Evolutionary conservation across 2,888 invertebrate species (phyloP).

Genomic region (Acleris holmiana): DNA sequence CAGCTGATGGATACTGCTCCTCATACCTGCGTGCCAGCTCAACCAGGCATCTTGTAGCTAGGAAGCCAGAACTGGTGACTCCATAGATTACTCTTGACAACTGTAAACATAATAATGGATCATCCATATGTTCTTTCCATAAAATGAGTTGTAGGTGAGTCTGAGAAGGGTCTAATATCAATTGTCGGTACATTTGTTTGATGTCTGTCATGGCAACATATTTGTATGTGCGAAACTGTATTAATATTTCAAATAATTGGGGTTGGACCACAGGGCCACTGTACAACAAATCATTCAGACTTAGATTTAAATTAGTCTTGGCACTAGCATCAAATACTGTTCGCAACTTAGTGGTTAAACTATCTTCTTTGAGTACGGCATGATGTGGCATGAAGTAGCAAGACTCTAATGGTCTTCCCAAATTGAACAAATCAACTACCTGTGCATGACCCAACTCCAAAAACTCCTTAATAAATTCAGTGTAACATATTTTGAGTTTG

Average conservation of each 20-base stretch:
- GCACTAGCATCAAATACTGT: constrained; percentile 2
- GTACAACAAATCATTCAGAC: not conserved
- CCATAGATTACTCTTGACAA: not conserved
- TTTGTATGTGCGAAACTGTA: constrained; percentile 8
- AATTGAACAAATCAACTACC: constrained; percentile 1
- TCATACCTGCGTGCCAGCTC: not conserved
- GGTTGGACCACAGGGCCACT: not conserved
- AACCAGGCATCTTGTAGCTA: not conserved
- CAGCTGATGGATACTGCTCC: not conserved
- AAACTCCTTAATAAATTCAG: not conserved
- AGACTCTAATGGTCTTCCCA: not conserved
- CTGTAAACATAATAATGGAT: constrained; percentile 2
- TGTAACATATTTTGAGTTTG: not conserved
- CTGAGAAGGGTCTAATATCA: not conserved
- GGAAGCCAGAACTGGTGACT: not conserved
- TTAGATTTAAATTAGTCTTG: constrained; percentile 1
- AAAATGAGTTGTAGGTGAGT: constrained; percentile 2
- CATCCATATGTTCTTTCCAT: constrained; percentile 5
- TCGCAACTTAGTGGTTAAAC: not conserved
- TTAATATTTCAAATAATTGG: not conserved
- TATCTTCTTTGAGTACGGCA: not conserved
- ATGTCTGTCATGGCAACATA: constrained; percentile 12
- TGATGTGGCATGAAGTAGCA: constrained; percentile 1
- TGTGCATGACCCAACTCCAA: not conserved
- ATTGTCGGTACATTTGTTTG: constrained; percentile 2